A percentile compares a stretch with the other conserved stretches of the same genome.
Evolutionary conservation across 2,888 invertebrate genomes (phyloP).

Genomic region (Congeria kusceri): DNA sequence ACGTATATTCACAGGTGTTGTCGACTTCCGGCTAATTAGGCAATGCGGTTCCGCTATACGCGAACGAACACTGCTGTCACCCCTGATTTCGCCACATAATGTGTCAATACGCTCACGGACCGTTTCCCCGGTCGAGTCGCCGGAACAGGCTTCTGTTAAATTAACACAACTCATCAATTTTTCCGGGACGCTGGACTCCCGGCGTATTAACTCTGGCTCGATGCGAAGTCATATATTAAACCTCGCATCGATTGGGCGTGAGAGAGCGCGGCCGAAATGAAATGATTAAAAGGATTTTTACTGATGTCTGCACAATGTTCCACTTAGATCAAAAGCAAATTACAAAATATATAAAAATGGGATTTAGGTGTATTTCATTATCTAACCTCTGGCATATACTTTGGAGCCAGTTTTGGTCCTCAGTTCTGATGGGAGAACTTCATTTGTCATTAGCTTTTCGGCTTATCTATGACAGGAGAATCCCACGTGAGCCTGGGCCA

Average conservation of each 20-base stretch:
- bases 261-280: slow-evolving; percentile 25
- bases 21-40: slow-evolving; percentile 7
- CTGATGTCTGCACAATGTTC: slow-evolving; percentile 34
- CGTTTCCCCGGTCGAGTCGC: slow-evolving; percentile 11
- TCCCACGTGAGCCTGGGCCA: slow-evolving; percentile 11
- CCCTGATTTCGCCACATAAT: not conserved
- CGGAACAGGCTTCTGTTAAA: slow-evolving; percentile 52
- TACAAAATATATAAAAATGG: slow-evolving; percentile 42
- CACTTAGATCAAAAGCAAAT: slow-evolving; percentile 54
- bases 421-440: not conserved
- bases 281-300: slow-evolving; percentile 40
- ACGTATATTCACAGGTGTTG: slow-evolving; percentile 6
- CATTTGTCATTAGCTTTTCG: slow-evolving; percentile 2
- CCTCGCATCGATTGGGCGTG: slow-evolving; percentile 37
- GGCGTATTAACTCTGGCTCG: too few species aligned
- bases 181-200: slow-evolving; percentile 35
- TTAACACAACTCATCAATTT: slow-evolving; percentile 56
- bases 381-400: slow-evolving; percentile 27
- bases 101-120: not conserved
- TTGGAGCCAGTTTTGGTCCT: not conserved
- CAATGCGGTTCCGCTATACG: slow-evolving; percentile 6
- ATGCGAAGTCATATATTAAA: slow-evolving; percentile 28
- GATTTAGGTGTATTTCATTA: slow-evolving; percentile 41
- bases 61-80: slow-evolving; percentile 1
- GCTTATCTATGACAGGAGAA: slow-evolving; percentile 4